Base-by-base conservation (phyloP, 2,113 vertebrate genomes). In the Spermophilus dauricus region DNA sequence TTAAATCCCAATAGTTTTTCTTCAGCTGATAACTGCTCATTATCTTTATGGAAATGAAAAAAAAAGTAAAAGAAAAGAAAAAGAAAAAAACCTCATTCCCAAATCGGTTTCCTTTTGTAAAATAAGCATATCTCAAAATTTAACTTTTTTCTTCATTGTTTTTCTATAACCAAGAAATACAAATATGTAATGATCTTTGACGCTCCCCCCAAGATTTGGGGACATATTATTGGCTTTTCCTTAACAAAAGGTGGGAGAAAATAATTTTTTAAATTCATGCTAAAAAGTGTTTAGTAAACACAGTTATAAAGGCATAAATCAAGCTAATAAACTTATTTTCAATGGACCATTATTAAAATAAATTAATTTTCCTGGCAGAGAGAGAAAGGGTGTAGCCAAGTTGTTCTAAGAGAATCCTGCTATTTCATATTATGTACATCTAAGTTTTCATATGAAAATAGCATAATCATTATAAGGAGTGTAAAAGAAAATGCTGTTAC, bases 371-470 rank as follows among this genome's bases (percentile, higher is more conserved):
- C 42, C 11, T 78, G 4, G 28, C 4, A 42, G 13, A 81, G 13
- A 63, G 4, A 78, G 2, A 2, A 96, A 32, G 28, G 6, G 45
- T 65, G 17, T 48, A 86, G 17, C 20, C 58, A 96, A 48, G n/a
- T 76, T 30, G 14, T 32, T 78, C 22, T 76, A 63, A 96, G 72
- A 28, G 69, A 91, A 80, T 0, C 1, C 1, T 92, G 10, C 8
- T 69, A 61, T 16, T 89, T 94, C 13, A n/a, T 73, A 72, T 16
- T 81, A 48, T 69, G 83, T 89, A 81, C 3, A 94, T 1, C 69
- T 58, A 53, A 17, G 13, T 20, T 94, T 86, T 83, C 37, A 91
- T 73, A 18, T 87, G 53, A 91, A 94, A 97, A 90, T 75, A 48
- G 1, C 9, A 45, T 72, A 78, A 81, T 56, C 67, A 76, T 70